phyloP scores from a whole-genome alignment of 2,113 vertebrate species.

The Poeciliopsis retropinna region DNA sequence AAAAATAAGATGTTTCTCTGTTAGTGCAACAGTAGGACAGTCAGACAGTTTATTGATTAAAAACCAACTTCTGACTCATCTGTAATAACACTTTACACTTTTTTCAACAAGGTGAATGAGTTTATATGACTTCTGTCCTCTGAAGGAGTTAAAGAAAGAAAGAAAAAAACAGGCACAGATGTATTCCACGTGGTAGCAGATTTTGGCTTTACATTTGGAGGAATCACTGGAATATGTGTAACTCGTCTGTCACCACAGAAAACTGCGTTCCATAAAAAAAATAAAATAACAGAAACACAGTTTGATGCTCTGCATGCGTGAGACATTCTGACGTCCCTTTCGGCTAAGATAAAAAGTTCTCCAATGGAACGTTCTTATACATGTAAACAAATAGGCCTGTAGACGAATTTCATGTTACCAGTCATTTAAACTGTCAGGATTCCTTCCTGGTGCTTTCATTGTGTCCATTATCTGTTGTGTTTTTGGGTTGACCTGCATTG shows the following conservation, averaged over 20 bases:
- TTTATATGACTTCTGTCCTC: constrained; percentile 14
- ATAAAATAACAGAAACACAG: not conserved
- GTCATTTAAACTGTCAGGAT: not conserved
- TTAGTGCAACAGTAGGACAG: no score
- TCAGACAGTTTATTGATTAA: no score
- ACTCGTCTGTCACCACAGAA: not conserved
- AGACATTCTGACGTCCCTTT: not conserved
- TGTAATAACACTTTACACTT: not conserved
- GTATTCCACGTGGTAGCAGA: constrained; percentile 22
- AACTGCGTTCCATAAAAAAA: not conserved
- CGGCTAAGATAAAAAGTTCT: not conserved
- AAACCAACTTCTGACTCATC: not conserved
- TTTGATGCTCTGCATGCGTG: not conserved
- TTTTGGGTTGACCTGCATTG: constrained; percentile 16
- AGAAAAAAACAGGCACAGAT: not conserved
- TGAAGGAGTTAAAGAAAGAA: not conserved
- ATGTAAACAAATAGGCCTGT: not conserved
- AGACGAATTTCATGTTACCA: not conserved
- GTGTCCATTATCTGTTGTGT: not conserved
- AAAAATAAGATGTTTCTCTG: no score
- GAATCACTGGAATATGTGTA: constrained; percentile 45
- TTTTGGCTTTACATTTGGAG: constrained; percentile 18
- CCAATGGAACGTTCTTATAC: not conserved
- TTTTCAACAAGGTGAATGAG: not conserved
- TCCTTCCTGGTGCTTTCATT: not conserved